These are phyloP conservation scores for Limonius californicus DNA, from an alignment of 1,140 invertebrate species.

Conservation along the genomic window DNA sequence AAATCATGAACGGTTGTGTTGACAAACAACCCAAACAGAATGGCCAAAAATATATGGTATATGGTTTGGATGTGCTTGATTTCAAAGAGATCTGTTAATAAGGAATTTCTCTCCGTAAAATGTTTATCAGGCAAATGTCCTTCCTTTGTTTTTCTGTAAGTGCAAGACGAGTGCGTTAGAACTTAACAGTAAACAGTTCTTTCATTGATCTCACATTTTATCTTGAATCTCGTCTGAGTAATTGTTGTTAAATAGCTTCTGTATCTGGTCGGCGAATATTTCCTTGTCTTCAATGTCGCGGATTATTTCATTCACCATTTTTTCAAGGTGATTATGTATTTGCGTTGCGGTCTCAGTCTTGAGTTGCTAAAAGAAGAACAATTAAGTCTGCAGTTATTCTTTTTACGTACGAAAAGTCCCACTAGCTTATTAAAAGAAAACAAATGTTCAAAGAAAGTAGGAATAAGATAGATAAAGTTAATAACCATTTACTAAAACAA, in stretches of 20 bases:
- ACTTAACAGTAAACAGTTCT: background rate
- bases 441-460: no score
- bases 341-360: background rate
- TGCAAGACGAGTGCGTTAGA: background rate
- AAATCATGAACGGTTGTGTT: background rate
- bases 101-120: conserved; percentile 67
- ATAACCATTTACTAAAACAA: no score
- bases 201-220: background rate
- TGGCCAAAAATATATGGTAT: conserved; percentile 75
- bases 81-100: conserved; percentile 74
- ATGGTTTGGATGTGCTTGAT: conserved; percentile 76
- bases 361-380: background rate
- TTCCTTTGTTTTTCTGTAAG: background rate
- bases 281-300: background rate
- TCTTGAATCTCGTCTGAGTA: background rate
- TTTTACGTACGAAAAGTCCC: no score
- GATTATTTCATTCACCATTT: background rate
- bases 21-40: background rate
- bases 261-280: background rate
- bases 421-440: no score
- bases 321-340: background rate
- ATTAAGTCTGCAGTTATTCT: no score
- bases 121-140: conserved; percentile 56
- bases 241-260: background rate
- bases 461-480: no score